Base-by-base conservation (phyloP, 2,113 vertebrate genomes). In the Glaucidium brasilianum region DNA sequence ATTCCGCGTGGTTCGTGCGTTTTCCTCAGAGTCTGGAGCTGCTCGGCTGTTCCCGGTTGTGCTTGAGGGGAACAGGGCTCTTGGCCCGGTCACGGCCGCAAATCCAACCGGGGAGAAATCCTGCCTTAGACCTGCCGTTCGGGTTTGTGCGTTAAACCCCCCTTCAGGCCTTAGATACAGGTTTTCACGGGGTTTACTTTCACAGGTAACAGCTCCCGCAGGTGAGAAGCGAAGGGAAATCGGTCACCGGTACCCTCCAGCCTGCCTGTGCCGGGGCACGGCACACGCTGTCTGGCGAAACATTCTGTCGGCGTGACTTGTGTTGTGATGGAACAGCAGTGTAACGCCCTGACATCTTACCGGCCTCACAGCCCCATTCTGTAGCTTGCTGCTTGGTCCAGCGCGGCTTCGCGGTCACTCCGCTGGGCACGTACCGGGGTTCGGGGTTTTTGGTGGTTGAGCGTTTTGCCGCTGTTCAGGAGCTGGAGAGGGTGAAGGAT, bases 401-500 rank as follows among this genome's bases (percentile, higher is more conserved):
- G n/a, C 1, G 5, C 6, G 2, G 9, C 25, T 20, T 9, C 9
- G 58, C 37, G 0, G 0, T 11, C 6, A 0, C 35, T 21, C 23
- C 21, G 16, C 49, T 20, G 19, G 5, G 43, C 20, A 4, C 0
- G 8, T 23, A 1, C 12, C 30, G 7, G 34, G 15, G 7, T 14
- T 73, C 15, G 50, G 55, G 9, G 3, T 29, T 69, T 52, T 49
- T 0, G 3, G 30, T 27, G 14, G 12, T 13, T 85, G 22, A 83
- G 22, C 19, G 10, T 21, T 81, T 68, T 82, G 10, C 15, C 59
- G 7, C 55, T 2, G 19, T 78, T 45, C 41, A 94, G 96, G 45
- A 75, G 43, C 49, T 11, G 30, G 37, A 72, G 15, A 64, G 45
- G 62, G 69, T 59, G 87, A 85, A 96, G 66, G 4, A 99, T 99